Percentiles rank a stretch among this genome's conserved stretches.
These are phyloP conservation scores for Acleris literana DNA, from an alignment of 2,888 invertebrate genomes.

Conservation along the genomic window DNA sequence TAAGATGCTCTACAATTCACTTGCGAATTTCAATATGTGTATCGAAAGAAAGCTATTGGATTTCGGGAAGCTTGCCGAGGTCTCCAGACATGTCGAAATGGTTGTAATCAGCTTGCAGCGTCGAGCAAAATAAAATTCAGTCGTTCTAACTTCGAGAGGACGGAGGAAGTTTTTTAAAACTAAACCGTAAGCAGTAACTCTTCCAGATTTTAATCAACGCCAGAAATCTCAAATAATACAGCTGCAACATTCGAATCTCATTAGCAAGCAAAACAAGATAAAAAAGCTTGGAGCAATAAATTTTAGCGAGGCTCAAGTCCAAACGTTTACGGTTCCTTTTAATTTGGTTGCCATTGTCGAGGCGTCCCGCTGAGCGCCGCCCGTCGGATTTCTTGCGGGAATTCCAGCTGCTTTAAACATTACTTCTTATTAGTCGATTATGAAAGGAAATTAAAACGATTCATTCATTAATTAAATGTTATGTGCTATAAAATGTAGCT, in stretches of 20 bases:
- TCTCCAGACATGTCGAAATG: slow-evolving; percentile 27
- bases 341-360: slow-evolving; percentile 82
- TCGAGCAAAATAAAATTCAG: slow-evolving; percentile 24
- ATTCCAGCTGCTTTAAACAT: slow-evolving; percentile 79
- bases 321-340: slow-evolving; percentile 82
- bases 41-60: slow-evolving; percentile 57
- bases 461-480: slow-evolving; percentile 49
- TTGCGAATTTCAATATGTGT: slow-evolving; percentile 67
- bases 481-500: slow-evolving; percentile 28
- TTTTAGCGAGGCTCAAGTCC: slow-evolving; percentile 81
- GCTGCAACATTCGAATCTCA: slow-evolving; percentile 81
- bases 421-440: slow-evolving; percentile 79
- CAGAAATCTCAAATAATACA: slow-evolving; percentile 68
- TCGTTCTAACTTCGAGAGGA: slow-evolving; percentile 5
- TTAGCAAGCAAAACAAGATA: slow-evolving; percentile 78
- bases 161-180: slow-evolving; percentile 16
- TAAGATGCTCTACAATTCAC: slow-evolving; percentile 69
- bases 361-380: slow-evolving; percentile 76
- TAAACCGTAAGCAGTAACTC: slow-evolving; percentile 50
- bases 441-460: slow-evolving; percentile 65
- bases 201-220: slow-evolving; percentile 61
- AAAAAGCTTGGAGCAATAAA: slow-evolving; percentile 77
- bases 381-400: slow-evolving; percentile 75
- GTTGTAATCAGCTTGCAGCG: slow-evolving; percentile 30
- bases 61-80: slow-evolving; percentile 37